phyloP scores from a whole-genome alignment of 1,140 invertebrate genomes.

The Drosophila trapezifrons region DNA sequence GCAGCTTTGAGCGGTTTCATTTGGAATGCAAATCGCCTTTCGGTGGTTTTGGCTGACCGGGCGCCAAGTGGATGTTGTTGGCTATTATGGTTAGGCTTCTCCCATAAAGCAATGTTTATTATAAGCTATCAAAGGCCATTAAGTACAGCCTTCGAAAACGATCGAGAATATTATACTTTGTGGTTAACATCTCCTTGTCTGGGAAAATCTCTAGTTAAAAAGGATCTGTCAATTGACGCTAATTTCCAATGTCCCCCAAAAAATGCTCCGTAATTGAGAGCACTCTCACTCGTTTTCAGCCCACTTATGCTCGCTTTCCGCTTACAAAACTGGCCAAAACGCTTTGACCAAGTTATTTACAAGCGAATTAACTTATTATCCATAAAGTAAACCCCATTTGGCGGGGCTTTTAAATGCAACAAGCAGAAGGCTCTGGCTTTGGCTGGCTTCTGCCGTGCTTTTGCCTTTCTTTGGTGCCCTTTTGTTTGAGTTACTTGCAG shows the following conservation, averaged over 20 bases:
- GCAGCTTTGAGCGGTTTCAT: constrained; percentile 23
- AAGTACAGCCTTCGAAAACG: too few species aligned
- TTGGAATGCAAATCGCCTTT: constrained; percentile 38
- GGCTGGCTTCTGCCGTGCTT: constrained; percentile 42
- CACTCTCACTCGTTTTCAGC: constrained; percentile 28
- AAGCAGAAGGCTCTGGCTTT: constrained; percentile 49
- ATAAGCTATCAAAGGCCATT: too few species aligned
- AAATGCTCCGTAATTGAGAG: neutral
- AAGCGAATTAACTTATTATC: constrained; percentile 81
- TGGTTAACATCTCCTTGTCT: too few species aligned
- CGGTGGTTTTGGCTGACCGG: constrained; percentile 2
- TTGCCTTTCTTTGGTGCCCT: constrained; percentile 48
- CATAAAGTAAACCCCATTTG: constrained; percentile 81
- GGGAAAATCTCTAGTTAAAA: too few species aligned
- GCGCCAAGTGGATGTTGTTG: neutral
- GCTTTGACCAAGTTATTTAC: constrained; percentile 80
- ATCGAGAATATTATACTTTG: too few species aligned
- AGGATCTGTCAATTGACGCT: too few species aligned
- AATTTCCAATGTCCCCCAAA: neutral
- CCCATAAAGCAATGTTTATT: neutral
- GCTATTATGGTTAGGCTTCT: neutral
- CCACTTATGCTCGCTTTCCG: constrained; percentile 15
- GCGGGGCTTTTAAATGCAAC: constrained; percentile 71
- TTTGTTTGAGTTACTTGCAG: constrained; percentile 74
- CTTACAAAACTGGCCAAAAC: constrained; percentile 12